Conservation (phyloP, 2,888 invertebrate species). For the Tipula vernalis region DNA sequence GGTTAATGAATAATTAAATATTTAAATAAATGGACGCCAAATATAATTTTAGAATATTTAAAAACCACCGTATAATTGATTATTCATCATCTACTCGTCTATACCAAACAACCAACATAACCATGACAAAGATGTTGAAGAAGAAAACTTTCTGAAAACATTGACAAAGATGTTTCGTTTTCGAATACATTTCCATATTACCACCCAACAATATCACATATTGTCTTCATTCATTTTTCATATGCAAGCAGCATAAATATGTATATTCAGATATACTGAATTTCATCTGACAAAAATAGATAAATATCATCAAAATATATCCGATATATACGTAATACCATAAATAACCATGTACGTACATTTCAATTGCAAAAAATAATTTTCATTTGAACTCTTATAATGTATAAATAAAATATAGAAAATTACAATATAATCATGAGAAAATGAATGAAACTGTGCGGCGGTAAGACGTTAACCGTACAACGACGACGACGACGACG, state of each 20-base stretch:
- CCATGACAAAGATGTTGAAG: neutral
- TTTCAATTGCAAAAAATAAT: neutral
- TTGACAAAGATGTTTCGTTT: neutral
- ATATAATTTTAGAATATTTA: neutral
- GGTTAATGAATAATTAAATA: neutral
- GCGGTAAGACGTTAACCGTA: neutral
- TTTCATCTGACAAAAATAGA: neutral
- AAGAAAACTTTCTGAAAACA: neutral
- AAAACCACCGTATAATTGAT: neutral
- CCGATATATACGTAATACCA: neutral
- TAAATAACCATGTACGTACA: neutral
- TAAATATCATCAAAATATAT: neutral
- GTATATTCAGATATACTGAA: neutral
- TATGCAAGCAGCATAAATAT: neutral
- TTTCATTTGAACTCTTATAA: neutral
- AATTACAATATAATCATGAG: conserved; percentile 4
- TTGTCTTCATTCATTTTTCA: neutral
- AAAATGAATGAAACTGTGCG: neutral
- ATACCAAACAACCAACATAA: no score
- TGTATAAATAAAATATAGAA: neutral
- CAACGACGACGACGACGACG: neutral
- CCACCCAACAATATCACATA: neutral
- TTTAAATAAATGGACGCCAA: neutral
- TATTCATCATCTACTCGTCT: neutral
- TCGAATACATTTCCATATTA: neutral